Evolutionary conservation across 2,797 vertebrate genomes (phyloP).

Genomic region (Halcyon chelicuti): DNA sequence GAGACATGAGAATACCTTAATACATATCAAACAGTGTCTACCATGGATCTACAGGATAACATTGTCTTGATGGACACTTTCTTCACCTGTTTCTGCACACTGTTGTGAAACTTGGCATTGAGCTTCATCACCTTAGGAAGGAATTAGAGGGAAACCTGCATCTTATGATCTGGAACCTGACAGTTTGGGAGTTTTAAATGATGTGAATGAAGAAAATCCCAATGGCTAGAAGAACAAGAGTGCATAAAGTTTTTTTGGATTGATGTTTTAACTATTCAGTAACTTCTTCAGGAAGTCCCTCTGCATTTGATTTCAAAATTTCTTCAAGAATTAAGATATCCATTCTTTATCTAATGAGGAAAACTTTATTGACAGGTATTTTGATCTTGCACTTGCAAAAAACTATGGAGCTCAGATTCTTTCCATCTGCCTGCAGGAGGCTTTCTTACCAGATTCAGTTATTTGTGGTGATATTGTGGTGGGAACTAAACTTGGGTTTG

Average conservation of each 20-base stretch:
- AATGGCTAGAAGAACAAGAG: background rate
- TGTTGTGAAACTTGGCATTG: background rate
- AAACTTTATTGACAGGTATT: background rate
- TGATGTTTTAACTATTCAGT: background rate
- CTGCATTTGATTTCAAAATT: background rate
- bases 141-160: background rate
- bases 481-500: background rate
- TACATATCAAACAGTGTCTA: background rate
- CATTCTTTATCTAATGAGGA: background rate
- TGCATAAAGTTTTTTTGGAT: background rate
- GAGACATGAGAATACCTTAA: background rate
- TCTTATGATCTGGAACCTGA: background rate
- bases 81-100: background rate
- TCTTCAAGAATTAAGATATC: background rate
- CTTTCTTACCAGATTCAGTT: background rate
- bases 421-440: background rate
- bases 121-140: background rate
- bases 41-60: background rate
- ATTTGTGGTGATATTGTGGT: background rate
- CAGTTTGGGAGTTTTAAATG: background rate
- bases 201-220: background rate
- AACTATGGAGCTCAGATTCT: background rate
- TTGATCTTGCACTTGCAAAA: background rate
- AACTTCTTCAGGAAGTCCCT: background rate
- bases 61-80: background rate